Evolutionary conservation across 2,797 vertebrate genomes (phyloP).

Genomic region (Artibeus lituratus): DNA sequence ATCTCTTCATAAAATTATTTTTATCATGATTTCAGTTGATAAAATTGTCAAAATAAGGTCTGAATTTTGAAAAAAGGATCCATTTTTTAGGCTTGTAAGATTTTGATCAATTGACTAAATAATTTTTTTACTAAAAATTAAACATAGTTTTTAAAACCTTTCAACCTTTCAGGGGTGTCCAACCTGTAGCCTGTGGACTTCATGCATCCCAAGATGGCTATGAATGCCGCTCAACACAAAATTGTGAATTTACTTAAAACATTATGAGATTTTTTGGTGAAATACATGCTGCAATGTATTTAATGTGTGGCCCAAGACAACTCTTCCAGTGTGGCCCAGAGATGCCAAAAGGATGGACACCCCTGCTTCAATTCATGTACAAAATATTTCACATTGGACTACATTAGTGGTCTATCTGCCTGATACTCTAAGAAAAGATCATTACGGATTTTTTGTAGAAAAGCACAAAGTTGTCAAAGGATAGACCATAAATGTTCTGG

Average conservation of each 20-base stretch:
- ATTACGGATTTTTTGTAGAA: not conserved
- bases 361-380: not conserved
- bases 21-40: not conserved
- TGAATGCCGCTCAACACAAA: too few relatives aligned
- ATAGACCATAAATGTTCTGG: not conserved
- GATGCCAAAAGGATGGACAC: too few relatives aligned
- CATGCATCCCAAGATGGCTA: too few relatives aligned
- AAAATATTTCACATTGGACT: slow-evolving; percentile 4
- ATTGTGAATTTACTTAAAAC: too few relatives aligned
- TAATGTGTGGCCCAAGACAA: too few relatives aligned
- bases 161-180: not conserved
- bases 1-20: slow-evolving; percentile 18
- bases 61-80: slow-evolving; percentile 17
- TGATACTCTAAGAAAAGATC: not conserved
- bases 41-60: slow-evolving; percentile 12
- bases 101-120: slow-evolving; percentile 8
- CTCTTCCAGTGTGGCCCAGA: too few relatives aligned
- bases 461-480: not conserved
- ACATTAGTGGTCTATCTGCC: not conserved
- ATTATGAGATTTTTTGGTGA: too few relatives aligned
- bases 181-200: too few relatives aligned
- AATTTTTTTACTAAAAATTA: slow-evolving; percentile 34
- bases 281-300: too few relatives aligned
- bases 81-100: not conserved
- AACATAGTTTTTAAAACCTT: not conserved